phyloP scores from a whole-genome alignment of 2,888 invertebrate species.

The Napeogenes sylphis region DNA sequence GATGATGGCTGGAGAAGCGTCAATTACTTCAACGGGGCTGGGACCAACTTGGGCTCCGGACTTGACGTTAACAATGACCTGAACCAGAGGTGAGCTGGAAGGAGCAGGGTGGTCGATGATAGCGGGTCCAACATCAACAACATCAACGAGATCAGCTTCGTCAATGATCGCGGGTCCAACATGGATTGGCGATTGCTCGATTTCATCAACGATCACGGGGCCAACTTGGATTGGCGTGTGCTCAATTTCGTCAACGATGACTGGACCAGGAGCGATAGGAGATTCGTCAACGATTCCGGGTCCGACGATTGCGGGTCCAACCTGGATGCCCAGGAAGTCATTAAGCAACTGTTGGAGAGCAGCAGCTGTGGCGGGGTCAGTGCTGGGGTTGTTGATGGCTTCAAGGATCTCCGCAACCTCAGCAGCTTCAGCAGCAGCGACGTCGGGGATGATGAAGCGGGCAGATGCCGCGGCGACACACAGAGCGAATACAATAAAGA shows the following conservation, averaged over 20 bases:
- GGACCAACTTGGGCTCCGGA: slow-evolving; percentile 2
- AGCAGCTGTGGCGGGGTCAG: slow-evolving; percentile 41
- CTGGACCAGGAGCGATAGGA: slow-evolving; percentile 9
- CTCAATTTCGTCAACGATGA: slow-evolving; percentile 8
- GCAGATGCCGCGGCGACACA: slow-evolving; percentile 38
- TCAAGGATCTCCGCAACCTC: slow-evolving; percentile 42
- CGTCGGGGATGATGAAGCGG: slow-evolving; percentile 23
- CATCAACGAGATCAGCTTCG: slow-evolving; percentile 24
- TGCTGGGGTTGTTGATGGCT: slow-evolving; percentile 48
- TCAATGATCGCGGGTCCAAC: slow-evolving; percentile 31
- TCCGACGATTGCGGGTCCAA: slow-evolving; percentile 29
- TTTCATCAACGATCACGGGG: neutral
- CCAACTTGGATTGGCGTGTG: neutral
- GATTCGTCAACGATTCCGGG: slow-evolving; percentile 7
- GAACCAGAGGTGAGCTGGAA: slow-evolving; percentile 30
- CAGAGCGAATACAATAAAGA: slow-evolving; percentile 45
- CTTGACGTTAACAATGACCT: slow-evolving; percentile 35
- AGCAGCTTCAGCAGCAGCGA: slow-evolving; percentile 1
- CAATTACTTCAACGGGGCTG: neutral
- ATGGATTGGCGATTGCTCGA: slow-evolving; percentile 4
- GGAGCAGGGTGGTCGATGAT: slow-evolving; percentile 13
- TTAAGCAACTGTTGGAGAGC: slow-evolving; percentile 37
- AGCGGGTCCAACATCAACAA: slow-evolving; percentile 23
- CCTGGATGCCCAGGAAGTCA: slow-evolving; percentile 30
- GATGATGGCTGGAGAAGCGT: slow-evolving; percentile 1